These are phyloP conservation scores for Hirundichthys speculiger DNA, from an alignment of 2,113 vertebrate species.

Conservation along the genomic window DNA sequence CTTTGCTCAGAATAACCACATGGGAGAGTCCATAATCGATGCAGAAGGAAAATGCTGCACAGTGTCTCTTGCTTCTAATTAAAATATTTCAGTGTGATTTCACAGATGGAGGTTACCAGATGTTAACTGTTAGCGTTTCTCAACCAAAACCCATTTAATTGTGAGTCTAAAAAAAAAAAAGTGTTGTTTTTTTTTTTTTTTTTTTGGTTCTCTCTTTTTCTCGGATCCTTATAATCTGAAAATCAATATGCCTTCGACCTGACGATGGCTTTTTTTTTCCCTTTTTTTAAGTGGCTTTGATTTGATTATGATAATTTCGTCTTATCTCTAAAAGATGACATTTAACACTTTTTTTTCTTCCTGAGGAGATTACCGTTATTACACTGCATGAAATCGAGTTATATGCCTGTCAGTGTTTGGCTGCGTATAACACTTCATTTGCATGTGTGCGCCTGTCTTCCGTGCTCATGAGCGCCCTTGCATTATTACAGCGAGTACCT, in stretches of 20 bases:
- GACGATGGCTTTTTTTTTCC: slow-evolving; percentile 36
- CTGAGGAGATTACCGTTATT: slow-evolving; percentile 38
- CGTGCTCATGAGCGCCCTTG: neutral
- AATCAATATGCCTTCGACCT: slow-evolving; percentile 54
- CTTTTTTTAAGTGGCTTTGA: slow-evolving; percentile 25
- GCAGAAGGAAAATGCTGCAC: slow-evolving; percentile 41
- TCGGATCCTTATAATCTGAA: slow-evolving; percentile 58
- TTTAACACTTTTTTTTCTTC: slow-evolving; percentile 54
- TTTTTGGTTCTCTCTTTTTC: slow-evolving; percentile 33
- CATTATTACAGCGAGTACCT: slow-evolving; percentile 10
- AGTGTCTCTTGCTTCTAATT: slow-evolving; percentile 55
- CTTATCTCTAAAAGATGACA: slow-evolving; percentile 59
- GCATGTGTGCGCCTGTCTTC: neutral
- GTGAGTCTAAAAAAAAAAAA: slow-evolving; percentile 20
- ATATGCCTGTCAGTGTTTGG: neutral
- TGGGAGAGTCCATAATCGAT: slow-evolving; percentile 29
- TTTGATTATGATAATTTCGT: slow-evolving; percentile 69
- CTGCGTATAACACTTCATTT: slow-evolving; percentile 1
- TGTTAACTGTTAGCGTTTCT: slow-evolving; percentile 59
- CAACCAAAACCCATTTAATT: slow-evolving; percentile 46
- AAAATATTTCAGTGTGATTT: slow-evolving; percentile 57
- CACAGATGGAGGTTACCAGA: slow-evolving; percentile 58
- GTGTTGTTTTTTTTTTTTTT: slow-evolving; percentile 22
- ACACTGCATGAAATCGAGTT: slow-evolving; percentile 18
- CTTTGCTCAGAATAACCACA: slow-evolving; percentile 31